Evolutionary conservation across 2,888 invertebrate genomes (phyloP).

Genomic region (Cyrtodaria siliqua): DNA sequence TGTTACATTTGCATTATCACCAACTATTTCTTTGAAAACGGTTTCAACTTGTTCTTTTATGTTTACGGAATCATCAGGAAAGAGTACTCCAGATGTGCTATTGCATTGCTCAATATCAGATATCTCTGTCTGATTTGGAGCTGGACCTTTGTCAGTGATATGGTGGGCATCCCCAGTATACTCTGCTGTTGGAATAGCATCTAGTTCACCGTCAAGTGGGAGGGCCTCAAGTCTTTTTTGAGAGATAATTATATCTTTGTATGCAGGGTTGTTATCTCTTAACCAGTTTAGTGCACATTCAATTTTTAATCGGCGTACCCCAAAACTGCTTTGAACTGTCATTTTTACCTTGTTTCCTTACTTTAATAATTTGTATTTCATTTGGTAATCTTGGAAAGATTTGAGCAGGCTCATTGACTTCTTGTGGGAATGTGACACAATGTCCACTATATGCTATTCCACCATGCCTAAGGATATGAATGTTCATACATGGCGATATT

Average conservation of each 20-base stretch:
- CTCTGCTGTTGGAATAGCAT: constrained; percentile 10
- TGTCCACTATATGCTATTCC: too few species aligned
- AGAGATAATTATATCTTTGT: constrained; percentile 39
- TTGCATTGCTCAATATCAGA: constrained; percentile 12
- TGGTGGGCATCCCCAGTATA: too few species aligned
- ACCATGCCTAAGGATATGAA: too few species aligned
- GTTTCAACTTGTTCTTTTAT: constrained; percentile 23
- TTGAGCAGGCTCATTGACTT: too few species aligned
- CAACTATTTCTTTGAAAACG: constrained; percentile 24
- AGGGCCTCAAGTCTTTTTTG: constrained; percentile 21
- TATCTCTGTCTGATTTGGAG: constrained; percentile 30
- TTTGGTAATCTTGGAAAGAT: too few species aligned
- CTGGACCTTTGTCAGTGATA: constrained; percentile 40
- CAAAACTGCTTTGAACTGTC: too few species aligned
- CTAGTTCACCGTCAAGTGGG: constrained; percentile 43
- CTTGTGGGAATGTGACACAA: too few species aligned
- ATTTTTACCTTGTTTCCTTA: too few species aligned
- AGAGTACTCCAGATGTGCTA: constrained; percentile 38
- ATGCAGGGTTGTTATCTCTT: constrained; percentile 58
- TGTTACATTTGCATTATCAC: constrained; percentile 17
- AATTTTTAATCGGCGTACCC: too few species aligned
- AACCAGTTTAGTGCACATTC: too few species aligned
- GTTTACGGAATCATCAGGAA: constrained; percentile 27
- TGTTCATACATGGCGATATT: too few species aligned
- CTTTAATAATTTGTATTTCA: too few species aligned